Percentiles rank a stretch among this genome's conserved stretches.
Conservation (phyloP, 2,888 invertebrate species). For the Neoaliturus tenellus region DNA sequence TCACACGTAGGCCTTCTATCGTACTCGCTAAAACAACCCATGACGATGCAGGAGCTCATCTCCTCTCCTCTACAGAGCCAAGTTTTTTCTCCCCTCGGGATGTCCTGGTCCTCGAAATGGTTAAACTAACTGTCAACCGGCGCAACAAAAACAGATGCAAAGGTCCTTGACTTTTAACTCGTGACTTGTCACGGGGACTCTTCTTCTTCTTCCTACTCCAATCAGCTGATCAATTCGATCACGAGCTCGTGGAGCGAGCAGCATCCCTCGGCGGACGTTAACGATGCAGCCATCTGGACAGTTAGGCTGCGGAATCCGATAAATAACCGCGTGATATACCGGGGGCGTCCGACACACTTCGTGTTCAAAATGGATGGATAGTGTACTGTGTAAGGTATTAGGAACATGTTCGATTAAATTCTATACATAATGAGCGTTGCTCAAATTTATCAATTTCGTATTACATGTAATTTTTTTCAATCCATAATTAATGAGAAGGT, state of each 20-base stretch:
- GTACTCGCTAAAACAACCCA: not conserved
- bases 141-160: conserved; percentile 33
- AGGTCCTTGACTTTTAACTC: conserved; percentile 33
- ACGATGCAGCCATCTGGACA: conserved; percentile 1
- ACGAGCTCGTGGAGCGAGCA: conserved; percentile 20
- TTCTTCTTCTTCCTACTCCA: not conserved
- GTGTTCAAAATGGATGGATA: no score
- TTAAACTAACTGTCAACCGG: conserved; percentile 20
- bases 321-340: no score
- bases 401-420: no score
- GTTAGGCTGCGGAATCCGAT: no score
- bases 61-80: no score
- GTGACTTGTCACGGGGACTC: conserved; percentile 12
- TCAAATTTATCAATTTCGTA: no score
- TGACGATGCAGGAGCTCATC: not conserved
- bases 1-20: no score
- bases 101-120: conserved; percentile 11
- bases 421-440: no score
- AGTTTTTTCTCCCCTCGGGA: conserved; percentile 1
- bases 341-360: no score
- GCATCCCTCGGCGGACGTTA: not conserved
- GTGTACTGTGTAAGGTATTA: no score
- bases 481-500: no score
- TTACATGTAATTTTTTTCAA: no score
- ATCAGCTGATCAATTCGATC: conserved; percentile 35